phyloP scores from a whole-genome alignment of 2,113 vertebrate species.

The Podocnemis expansa region DNA sequence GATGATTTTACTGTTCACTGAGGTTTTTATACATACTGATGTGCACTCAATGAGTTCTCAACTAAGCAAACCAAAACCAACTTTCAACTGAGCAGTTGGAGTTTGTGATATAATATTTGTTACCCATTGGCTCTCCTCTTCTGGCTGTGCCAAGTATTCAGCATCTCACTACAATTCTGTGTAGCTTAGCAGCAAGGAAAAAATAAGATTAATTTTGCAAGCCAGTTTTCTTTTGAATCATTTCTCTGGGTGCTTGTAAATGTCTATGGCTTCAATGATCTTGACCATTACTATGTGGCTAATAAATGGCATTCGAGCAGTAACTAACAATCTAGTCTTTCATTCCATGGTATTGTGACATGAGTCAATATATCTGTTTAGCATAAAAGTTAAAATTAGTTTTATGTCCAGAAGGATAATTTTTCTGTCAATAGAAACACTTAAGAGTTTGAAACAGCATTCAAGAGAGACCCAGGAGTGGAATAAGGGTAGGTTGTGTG shows the following conservation, averaged over 20 bases:
- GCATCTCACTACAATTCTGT: background rate
- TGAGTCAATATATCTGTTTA: background rate
- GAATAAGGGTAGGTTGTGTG: background rate
- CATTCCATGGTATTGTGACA: constrained; percentile 12
- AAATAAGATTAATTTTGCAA: constrained; percentile 43
- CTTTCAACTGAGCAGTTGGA: background rate
- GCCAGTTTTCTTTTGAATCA: background rate
- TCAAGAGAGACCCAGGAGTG: background rate
- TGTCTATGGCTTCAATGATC: background rate
- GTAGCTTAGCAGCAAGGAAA: background rate
- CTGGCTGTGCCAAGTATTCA: too few relatives aligned
- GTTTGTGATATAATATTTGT: background rate
- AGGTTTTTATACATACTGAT: background rate
- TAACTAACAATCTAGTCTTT: constrained; percentile 40
- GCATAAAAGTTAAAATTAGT: background rate
- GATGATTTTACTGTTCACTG: background rate
- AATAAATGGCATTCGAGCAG: constrained; percentile 55
- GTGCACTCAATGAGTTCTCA: background rate
- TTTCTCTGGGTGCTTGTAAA: constrained; percentile 19
- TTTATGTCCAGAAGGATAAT: background rate
- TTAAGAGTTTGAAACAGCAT: background rate
- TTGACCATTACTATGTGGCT: constrained; percentile 25
- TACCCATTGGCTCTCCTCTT: background rate
- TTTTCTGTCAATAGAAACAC: background rate
- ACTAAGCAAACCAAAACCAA: background rate